phyloP scores from a whole-genome alignment of 2,888 invertebrate species.

The Linnaemya tessellans region DNA sequence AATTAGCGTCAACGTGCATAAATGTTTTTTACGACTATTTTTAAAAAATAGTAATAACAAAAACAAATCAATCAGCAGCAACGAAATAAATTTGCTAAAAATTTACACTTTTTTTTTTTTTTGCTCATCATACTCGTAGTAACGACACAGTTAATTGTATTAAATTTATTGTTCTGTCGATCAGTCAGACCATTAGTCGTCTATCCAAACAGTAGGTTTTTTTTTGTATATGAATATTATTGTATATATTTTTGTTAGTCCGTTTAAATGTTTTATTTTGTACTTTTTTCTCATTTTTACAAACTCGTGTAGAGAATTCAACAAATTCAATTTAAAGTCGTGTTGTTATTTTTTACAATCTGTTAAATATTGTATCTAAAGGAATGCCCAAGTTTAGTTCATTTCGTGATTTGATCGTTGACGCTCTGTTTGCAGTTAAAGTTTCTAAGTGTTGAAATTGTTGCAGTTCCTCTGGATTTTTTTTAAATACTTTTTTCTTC shows the following conservation, averaged over 20 bases:
- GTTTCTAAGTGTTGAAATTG: slow-evolving; percentile 41
- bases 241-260: slow-evolving; percentile 20
- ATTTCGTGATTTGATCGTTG: slow-evolving; percentile 77
- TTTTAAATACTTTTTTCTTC: background rate
- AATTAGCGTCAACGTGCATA: slow-evolving; percentile 61
- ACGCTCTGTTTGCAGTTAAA: slow-evolving; percentile 66
- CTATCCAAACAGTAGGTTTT: slow-evolving; percentile 5
- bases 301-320: slow-evolving; percentile 63
- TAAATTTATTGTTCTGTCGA: slow-evolving; percentile 51
- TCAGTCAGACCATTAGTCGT: slow-evolving; percentile 37
- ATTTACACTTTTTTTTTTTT: slow-evolving; percentile 52
- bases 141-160: slow-evolving; percentile 21
- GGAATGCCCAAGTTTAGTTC: slow-evolving; percentile 80
- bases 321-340: slow-evolving; percentile 56
- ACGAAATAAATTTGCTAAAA: slow-evolving; percentile 59
- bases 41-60: slow-evolving; percentile 28
- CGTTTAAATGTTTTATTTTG: slow-evolving; percentile 44
- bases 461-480: background rate
- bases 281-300: slow-evolving; percentile 30
- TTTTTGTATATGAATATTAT: slow-evolving; percentile 23
- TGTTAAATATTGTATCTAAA: slow-evolving; percentile 81
- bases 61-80: slow-evolving; percentile 59
- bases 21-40: slow-evolving; percentile 45
- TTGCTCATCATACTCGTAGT: slow-evolving; percentile 6
- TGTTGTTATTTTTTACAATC: slow-evolving; percentile 55